phyloP scores from a whole-genome alignment of 2,888 invertebrate species.

The Chaitophorus viminalis region DNA sequence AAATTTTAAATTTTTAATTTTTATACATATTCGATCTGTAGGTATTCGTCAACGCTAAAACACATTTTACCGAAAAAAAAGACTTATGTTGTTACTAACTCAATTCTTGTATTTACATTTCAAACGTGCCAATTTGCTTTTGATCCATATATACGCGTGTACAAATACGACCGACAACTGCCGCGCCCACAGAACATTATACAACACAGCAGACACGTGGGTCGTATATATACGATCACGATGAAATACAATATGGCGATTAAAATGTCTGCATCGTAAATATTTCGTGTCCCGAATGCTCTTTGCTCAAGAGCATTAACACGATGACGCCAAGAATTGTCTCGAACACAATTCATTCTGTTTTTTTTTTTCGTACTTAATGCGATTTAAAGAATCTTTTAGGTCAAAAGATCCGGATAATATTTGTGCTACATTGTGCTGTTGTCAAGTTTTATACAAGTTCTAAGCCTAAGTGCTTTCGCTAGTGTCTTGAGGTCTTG shows the following conservation, averaged over 20 bases:
- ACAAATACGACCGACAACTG: neutral
- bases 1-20: no score
- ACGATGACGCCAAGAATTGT: constrained; percentile 20
- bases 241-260: constrained; percentile 33
- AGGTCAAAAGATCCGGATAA: constrained; percentile 27
- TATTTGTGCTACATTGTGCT: neutral
- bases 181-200: neutral
- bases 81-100: neutral
- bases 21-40: no score
- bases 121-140: neutral
- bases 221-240: neutral
- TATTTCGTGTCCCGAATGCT: constrained; percentile 15
- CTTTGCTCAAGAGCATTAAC: constrained; percentile 22
- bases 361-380: constrained; percentile 2
- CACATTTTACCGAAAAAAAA: neutral
- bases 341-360: constrained; percentile 7
- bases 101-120: neutral
- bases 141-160: neutral
- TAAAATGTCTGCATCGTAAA: constrained; percentile 46
- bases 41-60: no score
- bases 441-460: constrained; percentile 6
- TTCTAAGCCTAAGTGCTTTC: constrained; percentile 35
- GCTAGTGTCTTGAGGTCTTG: constrained; percentile 11
- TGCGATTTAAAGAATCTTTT: constrained; percentile 34
- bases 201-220: neutral